Evolutionary conservation across 2,797 vertebrate genomes (phyloP), one percentile per base, ranked within the genome.

Genomic region (Chromis chromis): DNA sequence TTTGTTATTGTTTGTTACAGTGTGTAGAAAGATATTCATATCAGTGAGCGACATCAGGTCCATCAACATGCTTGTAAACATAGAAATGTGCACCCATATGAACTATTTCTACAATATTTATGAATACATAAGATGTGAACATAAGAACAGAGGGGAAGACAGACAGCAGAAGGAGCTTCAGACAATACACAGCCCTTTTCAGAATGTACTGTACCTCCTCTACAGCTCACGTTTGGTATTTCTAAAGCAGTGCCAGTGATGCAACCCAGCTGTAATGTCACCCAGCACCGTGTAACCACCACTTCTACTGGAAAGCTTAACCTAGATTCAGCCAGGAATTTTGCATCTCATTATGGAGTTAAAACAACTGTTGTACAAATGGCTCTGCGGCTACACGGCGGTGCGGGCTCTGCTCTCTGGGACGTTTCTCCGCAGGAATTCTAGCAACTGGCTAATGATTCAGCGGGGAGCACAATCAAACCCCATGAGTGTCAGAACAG

Each of bases 191-290:
- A 39, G 9, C 6, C 2, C 21, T 44, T 66, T 69, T 74, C 10
- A 65, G 21, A 39, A 25, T 65, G 53, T 4, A 25, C 52, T 24
- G 46, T 42, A 50, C 62, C n/a, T 70, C n/a, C 50, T 63, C 56
- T 67, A 65, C 25, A 76, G 28, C 72, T 64, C 21, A 61, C 39
- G 40, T 66, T 54, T 22, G 6, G 5, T 24, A 3, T 55, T 64
- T 69, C 50, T 67, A 56, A 54, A 59, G 33, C 46, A 53, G 22
- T 19, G 48, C 22, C 61, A 39, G 27, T 88, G 86, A 88, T 82
- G 88, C 74, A 91, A 88, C 69, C 25, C 5, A 7, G 39, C 59
- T 81, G 81, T 82, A 88, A 92, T 78, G 76, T 79, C 74, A 57
- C 25, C 36, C 62, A 64, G 24, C 46, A 62, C 63, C 55, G 55